Evolutionary conservation across 2,113 vertebrate genomes (phyloP).

Genomic region (Saccopteryx bilineata): DNA sequence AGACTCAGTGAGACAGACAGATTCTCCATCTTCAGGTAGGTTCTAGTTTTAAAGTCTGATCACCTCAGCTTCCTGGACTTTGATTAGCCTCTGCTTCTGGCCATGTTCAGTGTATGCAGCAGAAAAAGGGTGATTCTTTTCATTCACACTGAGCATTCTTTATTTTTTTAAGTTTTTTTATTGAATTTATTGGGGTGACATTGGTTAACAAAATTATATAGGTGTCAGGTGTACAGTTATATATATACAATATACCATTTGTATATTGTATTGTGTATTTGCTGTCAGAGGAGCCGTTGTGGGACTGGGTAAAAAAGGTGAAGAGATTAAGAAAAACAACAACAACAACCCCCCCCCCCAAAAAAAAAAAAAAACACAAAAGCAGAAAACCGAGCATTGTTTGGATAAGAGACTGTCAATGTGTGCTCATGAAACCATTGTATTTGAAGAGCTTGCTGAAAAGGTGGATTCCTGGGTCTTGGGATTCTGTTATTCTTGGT

Average conservation of each 20-base stretch:
- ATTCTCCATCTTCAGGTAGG: background rate
- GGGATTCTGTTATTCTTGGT: background rate
- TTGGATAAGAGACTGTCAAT: background rate
- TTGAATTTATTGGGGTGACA: background rate
- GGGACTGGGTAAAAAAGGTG: too few species aligned
- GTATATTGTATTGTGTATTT: too few species aligned
- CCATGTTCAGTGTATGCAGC: background rate
- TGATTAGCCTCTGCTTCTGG: background rate
- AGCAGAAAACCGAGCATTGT: background rate
- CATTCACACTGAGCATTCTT: background rate
- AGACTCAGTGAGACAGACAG: background rate
- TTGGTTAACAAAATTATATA: too few species aligned
- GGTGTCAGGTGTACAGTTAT: too few species aligned
- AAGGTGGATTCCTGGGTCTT: background rate
- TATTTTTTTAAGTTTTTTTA: background rate
- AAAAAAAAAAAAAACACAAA: too few species aligned
- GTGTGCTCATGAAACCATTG: background rate
- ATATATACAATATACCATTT: too few species aligned
- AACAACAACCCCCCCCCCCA: too few species aligned
- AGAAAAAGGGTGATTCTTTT: background rate
- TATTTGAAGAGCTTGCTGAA: background rate
- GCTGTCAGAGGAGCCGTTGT: too few species aligned
- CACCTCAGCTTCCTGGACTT: background rate
- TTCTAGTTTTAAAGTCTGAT: conserved; percentile 25
- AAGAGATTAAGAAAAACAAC: too few species aligned